A percentile compares a stretch with the other conserved stretches of the same genome.
Evolutionary conservation across 2,113 vertebrate genomes (phyloP).

Genomic region (Neotragus pygmaeus): DNA sequence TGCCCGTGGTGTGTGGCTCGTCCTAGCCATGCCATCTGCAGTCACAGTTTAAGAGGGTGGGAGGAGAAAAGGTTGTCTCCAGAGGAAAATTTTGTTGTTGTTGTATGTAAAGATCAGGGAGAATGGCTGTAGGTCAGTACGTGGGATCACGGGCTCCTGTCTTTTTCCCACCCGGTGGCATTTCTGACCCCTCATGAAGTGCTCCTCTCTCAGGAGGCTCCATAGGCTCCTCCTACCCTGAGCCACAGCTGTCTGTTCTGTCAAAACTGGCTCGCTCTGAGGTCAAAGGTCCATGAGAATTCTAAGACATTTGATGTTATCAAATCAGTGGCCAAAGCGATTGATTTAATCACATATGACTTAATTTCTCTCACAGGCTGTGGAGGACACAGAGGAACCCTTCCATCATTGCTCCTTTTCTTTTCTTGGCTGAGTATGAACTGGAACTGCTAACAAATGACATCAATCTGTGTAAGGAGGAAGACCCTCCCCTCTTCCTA

Average conservation of each 20-base stretch:
- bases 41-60: constrained; percentile 44
- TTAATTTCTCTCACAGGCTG: constrained; percentile 58
- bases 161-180: constrained; percentile 10
- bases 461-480: constrained; percentile 28
- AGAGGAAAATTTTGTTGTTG: background rate
- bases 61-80: background rate
- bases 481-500: background rate
- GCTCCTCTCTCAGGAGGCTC: constrained; percentile 79
- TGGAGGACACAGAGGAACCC: constrained; percentile 44
- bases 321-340: constrained; percentile 75
- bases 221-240: background rate
- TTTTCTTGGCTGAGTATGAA: constrained; percentile 14
- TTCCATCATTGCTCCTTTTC: constrained; percentile 5
- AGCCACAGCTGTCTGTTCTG: constrained; percentile 77
- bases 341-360: constrained; percentile 66
- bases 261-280: constrained; percentile 74
- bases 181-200: constrained; percentile 76
- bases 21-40: constrained; percentile 60
- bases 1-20: constrained; percentile 45
- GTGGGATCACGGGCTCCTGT: background rate
- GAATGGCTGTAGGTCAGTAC: background rate
- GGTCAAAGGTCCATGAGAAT: constrained; percentile 80
- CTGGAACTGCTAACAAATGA: constrained; percentile 30
- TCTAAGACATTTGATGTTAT: constrained; percentile 74
- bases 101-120: background rate